Evolutionary conservation across 1,140 invertebrate genomes (phyloP).

Genomic region (Scaptomyza graminum): DNA sequence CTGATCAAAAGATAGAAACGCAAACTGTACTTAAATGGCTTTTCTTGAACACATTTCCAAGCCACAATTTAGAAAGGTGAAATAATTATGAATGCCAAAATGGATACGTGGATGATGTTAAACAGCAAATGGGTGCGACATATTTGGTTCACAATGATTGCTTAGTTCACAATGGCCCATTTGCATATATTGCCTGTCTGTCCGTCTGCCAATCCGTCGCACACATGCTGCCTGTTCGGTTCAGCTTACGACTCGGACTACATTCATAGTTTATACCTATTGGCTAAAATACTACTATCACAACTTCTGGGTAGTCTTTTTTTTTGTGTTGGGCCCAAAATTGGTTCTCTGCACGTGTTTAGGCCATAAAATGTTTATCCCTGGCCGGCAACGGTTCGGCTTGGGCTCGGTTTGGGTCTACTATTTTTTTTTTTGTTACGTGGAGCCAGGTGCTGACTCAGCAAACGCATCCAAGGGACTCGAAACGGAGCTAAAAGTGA

Average conservation of each 20-base stretch:
- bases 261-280: constrained; percentile 22
- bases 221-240: not conserved
- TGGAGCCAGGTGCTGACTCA: constrained; percentile 26
- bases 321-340: constrained; percentile 8
- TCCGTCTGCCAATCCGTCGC: too few relatives aligned
- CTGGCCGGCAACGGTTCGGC: constrained; percentile 8
- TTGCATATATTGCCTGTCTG: constrained; percentile 55
- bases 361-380: constrained; percentile 55
- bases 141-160: constrained; percentile 45
- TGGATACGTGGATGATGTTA: not conserved
- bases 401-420: constrained; percentile 1
- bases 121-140: not conserved
- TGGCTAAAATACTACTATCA: constrained; percentile 2
- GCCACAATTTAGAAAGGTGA: not conserved
- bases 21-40: too few relatives aligned
- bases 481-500: not conserved
- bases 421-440: not conserved
- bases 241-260: constrained; percentile 3
- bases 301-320: not conserved
- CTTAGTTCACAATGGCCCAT: constrained; percentile 41
- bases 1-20: too few relatives aligned
- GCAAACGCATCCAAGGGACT: constrained; percentile 2
- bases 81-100: not conserved
- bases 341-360: constrained; percentile 58
- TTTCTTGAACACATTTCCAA: too few relatives aligned